These are phyloP conservation scores for Drosophila ambigua DNA, from an alignment of 1,140 invertebrate species.

Conservation along the genomic window DNA sequence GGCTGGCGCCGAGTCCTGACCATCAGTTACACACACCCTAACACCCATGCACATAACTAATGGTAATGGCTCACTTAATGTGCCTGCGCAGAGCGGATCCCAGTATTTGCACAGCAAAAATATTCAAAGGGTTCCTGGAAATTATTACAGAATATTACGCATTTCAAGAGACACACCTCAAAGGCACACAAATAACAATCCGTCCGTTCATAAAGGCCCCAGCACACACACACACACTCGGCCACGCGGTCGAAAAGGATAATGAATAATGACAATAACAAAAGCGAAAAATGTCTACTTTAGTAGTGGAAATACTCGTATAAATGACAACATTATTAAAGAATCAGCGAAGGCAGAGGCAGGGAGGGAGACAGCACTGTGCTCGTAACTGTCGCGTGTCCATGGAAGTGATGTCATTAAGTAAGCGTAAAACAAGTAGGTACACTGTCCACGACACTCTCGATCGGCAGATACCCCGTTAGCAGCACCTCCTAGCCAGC, in stretches of 20 bases:
- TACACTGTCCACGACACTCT: neutral
- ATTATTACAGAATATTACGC: conserved; percentile 48
- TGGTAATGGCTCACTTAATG: conserved; percentile 71
- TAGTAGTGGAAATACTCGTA: conserved; percentile 39
- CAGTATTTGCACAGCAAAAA: conserved; percentile 46
- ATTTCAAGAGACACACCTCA: conserved; percentile 9
- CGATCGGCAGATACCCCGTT: neutral
- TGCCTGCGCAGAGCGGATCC: conserved; percentile 32
- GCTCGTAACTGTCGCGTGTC: conserved; percentile 50
- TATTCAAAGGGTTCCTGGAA: conserved; percentile 31
- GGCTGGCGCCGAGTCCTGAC: conserved; percentile 9
- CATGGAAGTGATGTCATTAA: conserved; percentile 64
- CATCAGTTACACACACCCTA: conserved; percentile 31
- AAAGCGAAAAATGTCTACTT: conserved; percentile 38
- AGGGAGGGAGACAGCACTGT: neutral
- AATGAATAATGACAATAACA: conserved; percentile 65
- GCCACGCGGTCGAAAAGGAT: conserved; percentile 40
- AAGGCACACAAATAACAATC: conserved; percentile 34
- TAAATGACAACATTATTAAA: conserved; percentile 74
- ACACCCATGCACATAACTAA: conserved; percentile 52
- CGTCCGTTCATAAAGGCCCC: no score
- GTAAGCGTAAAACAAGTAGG: conserved; percentile 30
- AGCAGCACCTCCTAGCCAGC: neutral
- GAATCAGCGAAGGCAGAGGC: conserved; percentile 35
- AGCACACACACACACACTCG: neutral